phyloP scores from a whole-genome alignment of 2,113 vertebrate species.

The Clarias magur region DNA sequence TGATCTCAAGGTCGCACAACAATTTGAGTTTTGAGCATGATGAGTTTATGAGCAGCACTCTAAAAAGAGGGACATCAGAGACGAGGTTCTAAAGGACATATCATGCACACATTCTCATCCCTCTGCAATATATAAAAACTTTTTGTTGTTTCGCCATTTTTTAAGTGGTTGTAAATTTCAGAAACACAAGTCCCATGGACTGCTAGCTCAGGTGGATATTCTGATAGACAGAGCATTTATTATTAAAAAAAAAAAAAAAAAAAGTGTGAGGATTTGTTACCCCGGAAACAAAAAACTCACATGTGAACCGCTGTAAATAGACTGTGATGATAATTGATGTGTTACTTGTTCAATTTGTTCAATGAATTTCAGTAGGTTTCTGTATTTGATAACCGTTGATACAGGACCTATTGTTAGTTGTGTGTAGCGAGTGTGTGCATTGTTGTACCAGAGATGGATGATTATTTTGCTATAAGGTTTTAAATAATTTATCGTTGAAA shows the following conservation, averaged over 20 bases:
- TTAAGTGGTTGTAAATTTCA: conserved; percentile 23
- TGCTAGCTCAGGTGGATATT: conserved; percentile 41
- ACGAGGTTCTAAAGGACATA: conserved; percentile 83
- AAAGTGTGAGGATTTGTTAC: background rate
- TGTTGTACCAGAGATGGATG: conserved; percentile 51
- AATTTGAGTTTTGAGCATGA: conserved; percentile 97
- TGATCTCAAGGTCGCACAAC: conserved; percentile 98
- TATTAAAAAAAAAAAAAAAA: background rate
- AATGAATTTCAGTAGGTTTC: conserved; percentile 39
- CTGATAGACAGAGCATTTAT: conserved; percentile 2
- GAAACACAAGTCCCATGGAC: conserved; percentile 35
- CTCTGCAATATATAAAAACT: background rate
- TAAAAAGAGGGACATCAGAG: conserved; percentile 94
- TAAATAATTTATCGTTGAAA: conserved; percentile 59
- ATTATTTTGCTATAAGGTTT: conserved; percentile 59
- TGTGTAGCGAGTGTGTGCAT: conserved; percentile 43
- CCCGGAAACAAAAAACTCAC: background rate
- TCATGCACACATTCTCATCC: background rate
- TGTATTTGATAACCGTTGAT: conserved; percentile 40
- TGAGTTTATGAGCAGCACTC: conserved; percentile 87
- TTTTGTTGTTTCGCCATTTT: conserved; percentile 15
- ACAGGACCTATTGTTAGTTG: conserved; percentile 45
- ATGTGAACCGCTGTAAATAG: conserved; percentile 8
- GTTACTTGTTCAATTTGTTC: conserved; percentile 34
- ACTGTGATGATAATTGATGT: conserved; percentile 9